Base-by-base conservation (phyloP, 2,113 vertebrate genomes). In the Poeciliopsis retropinna region DNA sequence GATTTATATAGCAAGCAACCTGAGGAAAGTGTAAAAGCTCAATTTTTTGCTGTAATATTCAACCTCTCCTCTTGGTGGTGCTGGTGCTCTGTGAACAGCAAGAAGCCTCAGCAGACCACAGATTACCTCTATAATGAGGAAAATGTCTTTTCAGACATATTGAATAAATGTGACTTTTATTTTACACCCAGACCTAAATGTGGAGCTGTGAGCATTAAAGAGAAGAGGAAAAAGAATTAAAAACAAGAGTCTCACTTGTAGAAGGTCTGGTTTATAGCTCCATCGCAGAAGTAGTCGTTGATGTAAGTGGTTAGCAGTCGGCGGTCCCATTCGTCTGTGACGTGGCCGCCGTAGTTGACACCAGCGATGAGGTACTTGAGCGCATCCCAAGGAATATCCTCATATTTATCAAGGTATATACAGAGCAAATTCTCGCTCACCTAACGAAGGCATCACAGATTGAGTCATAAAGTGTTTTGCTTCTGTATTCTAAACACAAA, bases 321-420 rank as follows among this genome's bases (percentile, higher is more conserved):
- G 10, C 96, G 84, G 89, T 97, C 96, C 95, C 95, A 97, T 79
- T 97, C 95, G 4, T 97, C 96, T 0, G 96, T 97, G 73, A 97
- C 94, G 1, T 97, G 97, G 67, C 97, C 96, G 8, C 97, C 96
- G 0, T 97, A 97, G 87, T 94, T 97, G 85, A 97, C 89, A 0
- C 93, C 95, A 0, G 96, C 93, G 0, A 98, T 96, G 70, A 97
- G 96, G 82, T 96, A 96, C 88, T 95, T 96, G 39, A 98, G 94
- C 0, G 96, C 95, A 0, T 97, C 95, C 97, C 96, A 97, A n/a
- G 96, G 96, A 1, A 96, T 95, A 63, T 96, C 94, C 73, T 96
- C 94, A 0, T 96, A 96, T 71, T 96, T 95, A 22, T 96, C 94
- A 88, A 97, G 92, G 83, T 97, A 96, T 31, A 96, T 90, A 81